phyloP scores from a whole-genome alignment of 2,888 invertebrate species.

The Ectemnius continuus region DNA sequence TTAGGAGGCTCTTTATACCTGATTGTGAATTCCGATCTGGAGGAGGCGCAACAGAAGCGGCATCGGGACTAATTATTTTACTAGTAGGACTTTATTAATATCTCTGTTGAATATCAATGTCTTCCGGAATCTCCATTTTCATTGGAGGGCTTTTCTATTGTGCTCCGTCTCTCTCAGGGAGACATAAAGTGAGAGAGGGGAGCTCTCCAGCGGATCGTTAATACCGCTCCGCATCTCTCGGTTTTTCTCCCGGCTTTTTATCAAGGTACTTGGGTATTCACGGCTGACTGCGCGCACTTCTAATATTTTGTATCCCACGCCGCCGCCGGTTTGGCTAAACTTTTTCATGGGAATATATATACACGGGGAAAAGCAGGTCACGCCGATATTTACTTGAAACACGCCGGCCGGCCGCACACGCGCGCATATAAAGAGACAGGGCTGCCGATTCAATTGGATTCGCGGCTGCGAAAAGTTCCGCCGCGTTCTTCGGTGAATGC shows the following conservation, averaged over 20 bases:
- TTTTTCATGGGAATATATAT: not conserved
- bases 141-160: no score
- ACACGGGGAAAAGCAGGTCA: not conserved
- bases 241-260: not conserved
- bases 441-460: conserved; percentile 28
- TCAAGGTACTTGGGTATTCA: not conserved
- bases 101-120: no score
- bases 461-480: conserved; percentile 15
- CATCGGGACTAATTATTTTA: no score
- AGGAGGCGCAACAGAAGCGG: not conserved
- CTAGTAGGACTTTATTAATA: no score
- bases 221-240: no score
- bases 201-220: no score
- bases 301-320: conserved; percentile 6
- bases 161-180: no score
- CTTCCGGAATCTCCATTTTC: no score
- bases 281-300: not conserved
- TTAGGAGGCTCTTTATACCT: no score
- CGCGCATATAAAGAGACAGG: conserved; percentile 15
- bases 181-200: no score
- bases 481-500: conserved; percentile 9
- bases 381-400: conserved; percentile 7
- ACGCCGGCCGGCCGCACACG: not conserved
- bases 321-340: not conserved
- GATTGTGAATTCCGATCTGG: not conserved